Base-by-base conservation (phyloP, 2,113 vertebrate genomes). In the Pholis gunnellus region DNA sequence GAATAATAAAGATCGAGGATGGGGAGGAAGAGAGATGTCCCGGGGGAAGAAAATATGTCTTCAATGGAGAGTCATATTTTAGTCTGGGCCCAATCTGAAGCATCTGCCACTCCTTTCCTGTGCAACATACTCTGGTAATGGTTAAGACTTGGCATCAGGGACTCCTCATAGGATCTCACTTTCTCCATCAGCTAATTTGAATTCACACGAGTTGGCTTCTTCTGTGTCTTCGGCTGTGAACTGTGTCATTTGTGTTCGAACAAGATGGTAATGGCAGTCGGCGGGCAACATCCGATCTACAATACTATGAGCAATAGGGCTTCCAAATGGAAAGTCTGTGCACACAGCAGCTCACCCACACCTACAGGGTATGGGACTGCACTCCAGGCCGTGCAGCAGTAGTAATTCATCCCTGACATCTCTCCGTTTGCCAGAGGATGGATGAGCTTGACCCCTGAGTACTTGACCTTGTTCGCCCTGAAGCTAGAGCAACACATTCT, bases 31-130 rank as follows among this genome's bases (percentile, higher is more conserved):
- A 61, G 56, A 42, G 42, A 42, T 29, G 36, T 66, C 67, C 71
- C 20, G 57, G 31, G 61, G 65, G 76, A 82, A 64, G 72, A 69
- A 85, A 78, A 66, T 65, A 85, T 75, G 31, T 76, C 68, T 88
- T 88, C 64, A 77, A 81, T 83, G 83, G 40, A 81, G 61, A 38
- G 60, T 42, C 89, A 80, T 80, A 81, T 81, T 85, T 72, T 72
- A 54, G 73, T 88, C 80, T 92, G 82, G 67, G 71, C 83, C 64
- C 83, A 89, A 81, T 92, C 85, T 82, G 36, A 84, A 61, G 75
- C 79, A 91, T 91, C 88, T 89, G 89, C 80, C 77, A 72, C 70
- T 77, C 29, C 65, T 88, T 89, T 82, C 66, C 83, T 75, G 36
- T 73, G 64, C 22, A 75, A 72, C 75, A 34, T 87, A 66, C 82